A percentile compares a stretch with the other conserved stretches of the same genome.
phyloP scores from a whole-genome alignment of 2,797 vertebrate genomes.

The Pteropus rufus region DNA sequence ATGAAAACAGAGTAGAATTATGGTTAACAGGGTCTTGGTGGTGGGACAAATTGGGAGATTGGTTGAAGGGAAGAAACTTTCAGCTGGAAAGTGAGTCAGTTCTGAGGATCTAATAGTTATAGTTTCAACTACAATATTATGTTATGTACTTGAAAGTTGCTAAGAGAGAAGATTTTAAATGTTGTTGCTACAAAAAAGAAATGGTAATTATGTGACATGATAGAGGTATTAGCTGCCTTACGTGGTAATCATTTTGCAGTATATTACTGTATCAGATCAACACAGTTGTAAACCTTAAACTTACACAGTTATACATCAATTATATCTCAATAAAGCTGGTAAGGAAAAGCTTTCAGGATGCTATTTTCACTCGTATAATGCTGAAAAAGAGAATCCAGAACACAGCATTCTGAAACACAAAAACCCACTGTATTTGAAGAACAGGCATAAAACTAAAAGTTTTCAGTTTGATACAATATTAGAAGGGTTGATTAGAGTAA shows the following conservation, averaged over 20 bases:
- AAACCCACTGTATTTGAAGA: not conserved
- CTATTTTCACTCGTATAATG: not conserved
- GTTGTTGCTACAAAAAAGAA: not conserved
- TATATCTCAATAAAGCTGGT: not conserved
- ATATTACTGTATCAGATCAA: not conserved
- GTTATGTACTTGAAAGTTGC: not conserved
- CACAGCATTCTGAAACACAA: not conserved
- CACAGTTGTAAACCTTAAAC: not conserved
- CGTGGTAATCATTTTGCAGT: not conserved
- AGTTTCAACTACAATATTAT: not conserved
- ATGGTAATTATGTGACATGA: not conserved
- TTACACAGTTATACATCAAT: not conserved
- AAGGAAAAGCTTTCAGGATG: not conserved
- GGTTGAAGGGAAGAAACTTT: not conserved
- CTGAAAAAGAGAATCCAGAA: not conserved
- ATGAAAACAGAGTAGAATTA: not conserved
- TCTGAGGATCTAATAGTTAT: not conserved
- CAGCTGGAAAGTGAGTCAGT: not conserved
- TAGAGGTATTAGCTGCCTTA: not conserved
- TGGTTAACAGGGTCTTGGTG: not conserved
- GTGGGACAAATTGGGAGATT: not conserved
- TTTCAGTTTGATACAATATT: not conserved
- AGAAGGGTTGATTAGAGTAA: not conserved
- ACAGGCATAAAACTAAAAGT: not conserved
- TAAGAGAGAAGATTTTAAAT: not conserved